phyloP scores from a whole-genome alignment of 2,888 invertebrate species.

The Epiblema foenella region DNA sequence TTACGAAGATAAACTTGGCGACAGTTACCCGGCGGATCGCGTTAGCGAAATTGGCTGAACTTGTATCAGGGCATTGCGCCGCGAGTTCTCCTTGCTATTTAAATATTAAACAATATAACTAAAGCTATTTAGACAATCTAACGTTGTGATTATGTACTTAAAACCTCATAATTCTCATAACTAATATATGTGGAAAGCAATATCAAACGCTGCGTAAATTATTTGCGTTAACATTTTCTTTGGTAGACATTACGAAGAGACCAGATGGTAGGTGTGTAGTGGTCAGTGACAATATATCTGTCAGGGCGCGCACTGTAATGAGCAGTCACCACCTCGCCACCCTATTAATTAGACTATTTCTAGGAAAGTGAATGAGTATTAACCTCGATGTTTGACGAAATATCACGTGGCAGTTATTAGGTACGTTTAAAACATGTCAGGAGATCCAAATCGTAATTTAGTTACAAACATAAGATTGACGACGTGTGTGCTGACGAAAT shows the following conservation, averaged over 20 bases:
- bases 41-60: conserved; percentile 58
- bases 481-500: conserved; percentile 20
- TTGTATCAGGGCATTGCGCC: conserved; percentile 41
- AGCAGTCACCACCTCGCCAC: conserved; percentile 56
- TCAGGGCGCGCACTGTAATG: conserved; percentile 63
- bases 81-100: conserved; percentile 40
- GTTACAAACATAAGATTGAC: conserved; percentile 16
- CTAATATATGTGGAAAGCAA: conserved; percentile 52
- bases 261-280: conserved; percentile 55
- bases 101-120: conserved; percentile 38
- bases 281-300: conserved; percentile 65
- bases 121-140: conserved; percentile 36
- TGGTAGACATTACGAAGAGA: conserved; percentile 49
- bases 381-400: conserved; percentile 43
- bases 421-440: conserved; percentile 21
- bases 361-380: conserved; percentile 50
- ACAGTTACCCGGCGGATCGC: conserved; percentile 56
- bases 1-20: conserved; percentile 46
- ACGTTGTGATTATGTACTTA: conserved; percentile 31
- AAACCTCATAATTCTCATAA: conserved; percentile 40
- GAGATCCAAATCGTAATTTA: conserved; percentile 32
- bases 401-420: conserved; percentile 26
- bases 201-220: conserved; percentile 60
- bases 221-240: conserved; percentile 51
- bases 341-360: conserved; percentile 62